A percentile compares a stretch with the other conserved stretches of the same genome.
Evolutionary conservation across 2,113 vertebrate genomes (phyloP).

Genomic region (Mus spicilegus): DNA sequence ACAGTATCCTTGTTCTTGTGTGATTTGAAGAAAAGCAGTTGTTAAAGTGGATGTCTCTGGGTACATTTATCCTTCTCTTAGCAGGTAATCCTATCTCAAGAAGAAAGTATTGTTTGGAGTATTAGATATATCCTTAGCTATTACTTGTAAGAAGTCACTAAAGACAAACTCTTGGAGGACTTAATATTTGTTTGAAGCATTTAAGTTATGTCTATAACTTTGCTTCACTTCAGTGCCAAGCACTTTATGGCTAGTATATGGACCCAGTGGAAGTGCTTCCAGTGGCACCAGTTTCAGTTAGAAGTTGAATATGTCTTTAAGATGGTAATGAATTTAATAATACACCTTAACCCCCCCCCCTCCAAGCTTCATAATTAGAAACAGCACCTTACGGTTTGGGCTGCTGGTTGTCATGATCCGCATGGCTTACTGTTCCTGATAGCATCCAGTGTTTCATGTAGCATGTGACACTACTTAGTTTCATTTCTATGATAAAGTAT

Average conservation of each 20-base stretch:
- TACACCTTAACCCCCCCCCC: neutral
- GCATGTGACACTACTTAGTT: neutral
- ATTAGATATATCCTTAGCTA: neutral
- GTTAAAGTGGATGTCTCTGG: neutral
- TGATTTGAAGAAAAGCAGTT: neutral
- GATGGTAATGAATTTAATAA: neutral
- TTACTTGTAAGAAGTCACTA: neutral
- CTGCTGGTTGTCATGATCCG: neutral
- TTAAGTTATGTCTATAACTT: neutral
- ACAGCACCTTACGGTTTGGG: neutral
- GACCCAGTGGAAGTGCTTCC: neutral
- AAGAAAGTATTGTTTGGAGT: slow-evolving; percentile 54
- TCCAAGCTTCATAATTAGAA: neutral
- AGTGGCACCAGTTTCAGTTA: neutral
- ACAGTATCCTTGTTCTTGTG: neutral
- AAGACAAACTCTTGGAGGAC: neutral
- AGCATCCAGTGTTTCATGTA: neutral
- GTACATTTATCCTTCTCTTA: slow-evolving; percentile 2
- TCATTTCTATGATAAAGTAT: neutral
- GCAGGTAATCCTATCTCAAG: neutral
- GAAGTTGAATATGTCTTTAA: neutral
- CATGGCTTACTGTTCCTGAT: neutral
- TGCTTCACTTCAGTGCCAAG: slow-evolving; percentile 24
- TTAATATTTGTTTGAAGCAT: neutral
- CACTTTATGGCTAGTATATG: neutral